phyloP scores from a whole-genome alignment of 2,888 invertebrate genomes.

The Argyra leucocephala region DNA sequence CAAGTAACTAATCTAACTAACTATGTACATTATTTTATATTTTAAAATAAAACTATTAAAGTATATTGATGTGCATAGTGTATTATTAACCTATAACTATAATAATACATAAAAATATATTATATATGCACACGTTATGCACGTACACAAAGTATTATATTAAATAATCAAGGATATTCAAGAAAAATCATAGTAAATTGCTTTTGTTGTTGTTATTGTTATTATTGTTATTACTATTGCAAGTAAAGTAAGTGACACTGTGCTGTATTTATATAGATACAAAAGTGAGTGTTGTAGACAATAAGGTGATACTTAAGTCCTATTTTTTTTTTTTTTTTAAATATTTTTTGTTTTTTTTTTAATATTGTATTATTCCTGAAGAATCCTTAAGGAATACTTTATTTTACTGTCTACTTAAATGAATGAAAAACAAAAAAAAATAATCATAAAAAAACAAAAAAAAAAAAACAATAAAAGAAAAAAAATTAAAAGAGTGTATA shows the following conservation, averaged over 20 bases:
- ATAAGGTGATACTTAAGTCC: background rate
- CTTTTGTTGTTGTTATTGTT: no score
- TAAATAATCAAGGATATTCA: no score
- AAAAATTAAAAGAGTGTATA: background rate
- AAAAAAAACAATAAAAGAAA: background rate
- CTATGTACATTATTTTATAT: no score
- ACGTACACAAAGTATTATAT: no score
- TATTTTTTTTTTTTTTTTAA: background rate
- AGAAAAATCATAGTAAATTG: no score
- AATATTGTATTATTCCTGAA: background rate
- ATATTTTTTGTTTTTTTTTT: background rate
- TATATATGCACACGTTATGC: no score
- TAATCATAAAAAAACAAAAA: background rate
- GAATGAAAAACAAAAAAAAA: background rate
- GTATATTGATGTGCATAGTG: no score
- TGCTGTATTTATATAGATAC: background rate
- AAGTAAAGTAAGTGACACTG: background rate
- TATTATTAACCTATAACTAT: no score
- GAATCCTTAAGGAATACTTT: background rate
- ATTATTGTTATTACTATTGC: background rate
- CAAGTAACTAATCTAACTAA: no score
- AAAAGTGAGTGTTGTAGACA: no score
- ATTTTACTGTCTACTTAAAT: conserved; percentile 1
- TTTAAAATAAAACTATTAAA: no score
- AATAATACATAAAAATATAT: no score